Base-by-base conservation (phyloP, 2,797 vertebrate genomes). In the Sarcoramphus papa region DNA sequence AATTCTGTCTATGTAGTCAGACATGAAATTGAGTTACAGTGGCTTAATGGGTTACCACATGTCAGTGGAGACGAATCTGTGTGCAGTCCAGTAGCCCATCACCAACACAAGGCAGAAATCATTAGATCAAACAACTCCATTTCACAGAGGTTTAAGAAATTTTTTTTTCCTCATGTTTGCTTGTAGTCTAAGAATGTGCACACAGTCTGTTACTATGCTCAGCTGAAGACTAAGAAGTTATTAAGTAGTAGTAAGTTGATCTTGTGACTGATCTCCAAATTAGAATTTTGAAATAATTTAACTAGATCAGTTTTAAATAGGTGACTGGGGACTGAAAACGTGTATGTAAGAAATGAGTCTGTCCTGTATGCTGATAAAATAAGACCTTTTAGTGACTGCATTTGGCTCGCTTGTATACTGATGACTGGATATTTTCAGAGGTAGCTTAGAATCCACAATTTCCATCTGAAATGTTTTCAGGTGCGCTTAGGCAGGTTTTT, bases 1-100 rank as follows among this genome's bases (percentile, higher is more conserved):
- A 80, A 77, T 82, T 92, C 64, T 92, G 37, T 65, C 77, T 63
- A 65, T 6, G 75, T 93, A 91, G 87, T 91, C 93, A 95, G 90
- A 93, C 81, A 91, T 73, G 56, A 93, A 95, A 92, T 73, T 79
- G 77, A 94, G 84, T 95, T 95, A 73, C 91, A 53, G 67, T 59
- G 67, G 30, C 56, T 94, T 87, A 88, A 90, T 67, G 85, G 69
- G 69, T 80, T 90, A 79, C 47, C 7, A 6, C 59, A 65, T 79
- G 56, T 88, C 74, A 63, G 77, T 79, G 72, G 63, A 90, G 72
- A 87, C 0, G 0, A 92, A 82, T 82, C 69, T 90, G 31, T 84
- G 62, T 81, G 53, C 73, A 72, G 19, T 70, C 63, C 59, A 76
- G 70, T 73, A 93, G 85, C 67, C 75, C 64, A 53, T 90, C 84